These are phyloP conservation scores for Choloepus didactylus DNA, from an alignment of 2,797 vertebrate species.

Conservation along the genomic window DNA sequence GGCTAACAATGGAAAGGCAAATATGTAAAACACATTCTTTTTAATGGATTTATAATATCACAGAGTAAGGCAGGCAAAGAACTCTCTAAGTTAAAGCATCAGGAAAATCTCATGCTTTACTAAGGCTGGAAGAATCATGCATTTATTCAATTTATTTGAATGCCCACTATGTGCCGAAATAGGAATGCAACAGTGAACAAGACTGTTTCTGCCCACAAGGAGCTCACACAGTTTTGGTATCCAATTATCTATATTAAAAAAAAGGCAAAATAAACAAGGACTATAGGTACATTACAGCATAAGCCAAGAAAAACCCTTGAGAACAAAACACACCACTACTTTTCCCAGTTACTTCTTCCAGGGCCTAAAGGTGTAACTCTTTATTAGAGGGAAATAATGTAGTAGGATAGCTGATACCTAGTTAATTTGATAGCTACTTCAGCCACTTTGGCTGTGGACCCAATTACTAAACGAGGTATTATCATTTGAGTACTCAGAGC, in stretches of 20 bases:
- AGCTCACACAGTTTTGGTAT: neutral
- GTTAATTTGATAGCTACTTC: neutral
- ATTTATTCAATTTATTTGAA: neutral
- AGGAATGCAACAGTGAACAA: constrained; percentile 4
- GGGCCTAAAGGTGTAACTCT: neutral
- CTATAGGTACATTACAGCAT: neutral
- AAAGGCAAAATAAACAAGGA: constrained; percentile 4
- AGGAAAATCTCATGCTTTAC: constrained; percentile 25
- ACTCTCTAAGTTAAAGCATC: neutral
- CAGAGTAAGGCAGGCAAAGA: constrained; percentile 6
- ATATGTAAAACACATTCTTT: constrained; percentile 40
- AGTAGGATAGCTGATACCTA: neutral
- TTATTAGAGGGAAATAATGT: neutral
- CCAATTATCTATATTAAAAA: neutral
- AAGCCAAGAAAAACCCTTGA: neutral
- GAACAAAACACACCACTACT: neutral
- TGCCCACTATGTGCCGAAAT: neutral
- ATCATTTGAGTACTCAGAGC: neutral
- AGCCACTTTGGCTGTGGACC: constrained; percentile 25
- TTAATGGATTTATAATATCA: neutral
- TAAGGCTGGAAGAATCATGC: neutral
- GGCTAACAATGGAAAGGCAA: neutral
- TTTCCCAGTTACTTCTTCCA: neutral
- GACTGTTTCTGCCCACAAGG: neutral
- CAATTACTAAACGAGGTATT: constrained; percentile 8